Conservation (phyloP, 2,888 invertebrate species). For the Beris morrisii region DNA sequence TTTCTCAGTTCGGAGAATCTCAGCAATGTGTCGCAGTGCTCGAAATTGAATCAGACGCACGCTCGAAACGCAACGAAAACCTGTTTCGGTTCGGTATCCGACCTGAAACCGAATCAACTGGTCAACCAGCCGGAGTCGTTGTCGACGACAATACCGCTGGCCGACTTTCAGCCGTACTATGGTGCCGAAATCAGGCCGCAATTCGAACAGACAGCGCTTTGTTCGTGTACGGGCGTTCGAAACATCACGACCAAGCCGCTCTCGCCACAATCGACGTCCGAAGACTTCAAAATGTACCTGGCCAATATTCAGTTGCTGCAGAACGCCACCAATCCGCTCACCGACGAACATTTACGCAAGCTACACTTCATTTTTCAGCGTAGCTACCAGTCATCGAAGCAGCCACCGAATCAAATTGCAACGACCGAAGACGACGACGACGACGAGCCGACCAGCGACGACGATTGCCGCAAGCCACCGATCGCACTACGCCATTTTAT, state of each 20-base stretch:
- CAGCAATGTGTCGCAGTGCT: conserved; percentile 46
- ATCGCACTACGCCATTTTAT: conserved; percentile 43
- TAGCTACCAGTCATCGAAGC: conserved; percentile 56
- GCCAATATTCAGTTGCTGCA: conserved; percentile 74
- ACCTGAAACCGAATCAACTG: conserved; percentile 47
- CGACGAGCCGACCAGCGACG: neutral
- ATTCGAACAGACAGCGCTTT: conserved; percentile 47
- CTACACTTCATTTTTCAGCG: conserved; percentile 63
- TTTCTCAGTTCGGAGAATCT: conserved; percentile 56
- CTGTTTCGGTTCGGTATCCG: conserved; percentile 56
- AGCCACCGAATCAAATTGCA: too few species aligned
- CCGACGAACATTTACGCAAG: conserved; percentile 64
- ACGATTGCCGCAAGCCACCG: neutral
- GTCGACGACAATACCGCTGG: conserved; percentile 5
- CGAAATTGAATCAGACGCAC: conserved; percentile 48
- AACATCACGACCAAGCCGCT: conserved; percentile 67
- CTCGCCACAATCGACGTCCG: conserved; percentile 67
- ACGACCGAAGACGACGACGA: neutral
- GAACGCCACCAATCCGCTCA: conserved; percentile 67
- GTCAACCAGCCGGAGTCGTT: conserved; percentile 19
- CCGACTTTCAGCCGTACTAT: neutral
- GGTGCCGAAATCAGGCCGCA: neutral
- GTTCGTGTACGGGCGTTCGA: conserved; percentile 56
- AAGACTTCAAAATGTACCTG: conserved; percentile 71
- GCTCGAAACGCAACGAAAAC: conserved; percentile 48